These are phyloP conservation scores for Syrphus vitripennis DNA, from an alignment of 2,888 invertebrate genomes.

Conservation along the genomic window DNA sequence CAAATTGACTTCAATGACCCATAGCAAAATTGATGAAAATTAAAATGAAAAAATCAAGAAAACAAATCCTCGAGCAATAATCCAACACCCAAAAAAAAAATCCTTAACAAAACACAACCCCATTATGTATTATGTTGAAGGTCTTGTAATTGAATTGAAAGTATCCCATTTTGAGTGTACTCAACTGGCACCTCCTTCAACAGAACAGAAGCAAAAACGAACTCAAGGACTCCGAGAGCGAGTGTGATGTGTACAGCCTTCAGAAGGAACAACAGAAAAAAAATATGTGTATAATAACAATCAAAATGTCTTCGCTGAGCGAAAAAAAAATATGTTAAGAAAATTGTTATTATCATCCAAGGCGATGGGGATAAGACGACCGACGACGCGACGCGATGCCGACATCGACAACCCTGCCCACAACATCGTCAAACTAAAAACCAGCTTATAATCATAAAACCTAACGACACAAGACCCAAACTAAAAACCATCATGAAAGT, in stretches of 20 bases:
- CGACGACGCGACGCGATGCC: conserved; percentile 36
- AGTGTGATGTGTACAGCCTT: conserved; percentile 6
- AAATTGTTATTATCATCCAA: conserved; percentile 70
- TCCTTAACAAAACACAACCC: conserved; percentile 24
- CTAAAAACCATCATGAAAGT: background rate
- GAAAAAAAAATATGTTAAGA: conserved; percentile 67
- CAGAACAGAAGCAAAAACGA: conserved; percentile 12
- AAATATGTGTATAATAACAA: conserved; percentile 46
- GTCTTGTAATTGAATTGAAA: conserved; percentile 69
- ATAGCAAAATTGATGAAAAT: conserved; percentile 20
- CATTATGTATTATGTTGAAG: conserved; percentile 22
- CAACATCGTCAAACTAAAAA: conserved; percentile 61
- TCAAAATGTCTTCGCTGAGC: conserved; percentile 49
- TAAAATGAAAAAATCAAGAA: background rate
- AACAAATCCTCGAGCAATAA: conserved; percentile 48
- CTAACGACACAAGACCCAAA: conserved; percentile 58
- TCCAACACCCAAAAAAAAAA: conserved; percentile 48
- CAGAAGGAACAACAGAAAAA: background rate
- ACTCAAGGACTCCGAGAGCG: background rate
- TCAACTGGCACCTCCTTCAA: conserved; percentile 65
- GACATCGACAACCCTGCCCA: conserved; percentile 52
- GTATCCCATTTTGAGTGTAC: conserved; percentile 66
- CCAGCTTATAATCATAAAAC: conserved; percentile 71
- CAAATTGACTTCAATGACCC: conserved; percentile 59
- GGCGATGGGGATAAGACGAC: conserved; percentile 28